These are phyloP conservation scores for Ispidina lecontei DNA, from an alignment of 2,797 vertebrate genomes.

Conservation along the genomic window DNA sequence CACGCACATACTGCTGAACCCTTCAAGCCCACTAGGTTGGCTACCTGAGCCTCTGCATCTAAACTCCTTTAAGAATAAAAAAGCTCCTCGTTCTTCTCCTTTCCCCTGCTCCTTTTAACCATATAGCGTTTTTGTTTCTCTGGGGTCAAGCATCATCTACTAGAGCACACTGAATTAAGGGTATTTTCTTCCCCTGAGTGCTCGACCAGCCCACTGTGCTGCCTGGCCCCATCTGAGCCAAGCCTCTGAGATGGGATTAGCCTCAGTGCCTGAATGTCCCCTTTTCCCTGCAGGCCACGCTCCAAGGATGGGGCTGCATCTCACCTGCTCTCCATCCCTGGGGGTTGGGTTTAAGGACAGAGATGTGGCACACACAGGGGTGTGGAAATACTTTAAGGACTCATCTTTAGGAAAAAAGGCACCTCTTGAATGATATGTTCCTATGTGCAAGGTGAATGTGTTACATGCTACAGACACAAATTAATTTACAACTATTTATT, in stretches of 20 bases:
- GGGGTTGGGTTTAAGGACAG: neutral
- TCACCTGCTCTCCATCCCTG: neutral
- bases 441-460: neutral
- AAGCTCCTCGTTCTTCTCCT: neutral
- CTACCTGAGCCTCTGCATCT: neutral
- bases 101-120: rapidly evolving
- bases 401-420: neutral
- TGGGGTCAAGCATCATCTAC: neutral
- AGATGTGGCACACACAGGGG: rapidly evolving
- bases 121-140: rapidly evolving
- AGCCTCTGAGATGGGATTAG: neutral
- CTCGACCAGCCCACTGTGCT: neutral
- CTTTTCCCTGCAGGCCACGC: neutral
- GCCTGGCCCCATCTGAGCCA: neutral
- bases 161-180: neutral
- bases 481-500: neutral
- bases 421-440: neutral
- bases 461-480: neutral
- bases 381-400: neutral
- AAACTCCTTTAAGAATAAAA: neutral
- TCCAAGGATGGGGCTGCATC: neutral
- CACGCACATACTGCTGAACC: rapidly evolving
- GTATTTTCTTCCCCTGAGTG: neutral
- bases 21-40: neutral
- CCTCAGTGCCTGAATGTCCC: neutral